Base-by-base conservation (phyloP, 1,140 invertebrate species). In the Anoplolepis gracilipes region DNA sequence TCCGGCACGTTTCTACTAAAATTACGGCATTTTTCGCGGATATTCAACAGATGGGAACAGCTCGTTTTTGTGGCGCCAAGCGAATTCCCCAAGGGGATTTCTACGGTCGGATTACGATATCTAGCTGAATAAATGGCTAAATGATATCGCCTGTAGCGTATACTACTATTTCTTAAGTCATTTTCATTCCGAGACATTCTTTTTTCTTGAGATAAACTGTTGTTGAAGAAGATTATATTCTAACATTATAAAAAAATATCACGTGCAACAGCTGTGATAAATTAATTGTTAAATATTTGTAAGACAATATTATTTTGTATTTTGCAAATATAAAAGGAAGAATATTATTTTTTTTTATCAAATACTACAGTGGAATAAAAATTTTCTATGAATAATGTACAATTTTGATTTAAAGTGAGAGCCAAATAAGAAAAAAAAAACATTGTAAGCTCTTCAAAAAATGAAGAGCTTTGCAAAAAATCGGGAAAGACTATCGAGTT, bases 1-100 rank as follows among this genome's bases (percentile, higher is more conserved):
- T 10, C 53, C 78, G 78, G 67, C 78, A 82, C 78, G 78, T 82
- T 82, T 55, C n/a, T 25, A 53, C 67, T 82, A 82, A 82, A 82
- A 82, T 53, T 69, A 53, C 36, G 28, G 78, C 55, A 82, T 82
- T 82, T 82, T 82, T 82, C 78, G 78, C 78, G 67, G 78, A 73
- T 82, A 61, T 82, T 82, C 78, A 82, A 82, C 78, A 82, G 78
- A 82, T 82, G 78, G 78, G 78, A 73, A 82, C 65, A 59, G 67
- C 78, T 59, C 36, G 78, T 82, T 82, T 82, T 82, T 82, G n/a
- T n/a, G 78, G 78, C 78, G 78, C 19, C 25, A 19, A 7, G 53
- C 53, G 69, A 82, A 73, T 36, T 49, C 46, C 78, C 28, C 33
- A 53, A 33, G 53, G 78, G 78, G 78, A 82, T 82, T 82, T 73